Evolutionary conservation across 1,140 invertebrate genomes (phyloP), one percentile per base, ranked within the genome.

Genomic region (Akabosia matsudoensis): DNA sequence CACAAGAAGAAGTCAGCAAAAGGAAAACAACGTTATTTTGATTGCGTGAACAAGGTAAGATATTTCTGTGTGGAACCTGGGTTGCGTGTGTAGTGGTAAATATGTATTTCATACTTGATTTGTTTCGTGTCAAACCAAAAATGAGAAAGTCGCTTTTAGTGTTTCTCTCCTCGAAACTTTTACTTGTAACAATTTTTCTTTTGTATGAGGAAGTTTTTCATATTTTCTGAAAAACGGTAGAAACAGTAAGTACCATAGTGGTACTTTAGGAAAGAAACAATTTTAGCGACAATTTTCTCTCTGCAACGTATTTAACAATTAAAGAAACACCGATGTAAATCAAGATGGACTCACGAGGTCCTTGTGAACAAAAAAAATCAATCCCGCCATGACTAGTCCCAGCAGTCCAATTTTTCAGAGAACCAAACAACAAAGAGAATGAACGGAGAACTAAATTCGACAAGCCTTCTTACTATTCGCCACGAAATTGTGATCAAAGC

Each of bases 371-470:
- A 61, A n/a, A 67, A 67, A 67, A 67, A 67, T 28, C 7, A 30
- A 13, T 67, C 26, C 61, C 31, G 61, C 31, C 61, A 67, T 67
- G 61, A 30, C 3, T 7, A 30, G 61, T 67, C 61, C 61, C 61
- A 28, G 10, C 61, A 67, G 61, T 67, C 61, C 61, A 67, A 67
- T 67, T 67, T 67, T 67, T 67, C 28, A 67, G 7, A 67, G 61
- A n/a, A 28, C 7, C 28, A 45, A 45, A 45, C 7, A 18, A 45
- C 37, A 18, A 45, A 45, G 18, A 45, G 37, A 18, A 45, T 18
- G 18, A 45, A 45, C 37, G 18, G 7, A 45, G 7, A 45, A 45
- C 7, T 7, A 45, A 18, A 45, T 45, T 10, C 37, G 37, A 7
- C n/a, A n/a, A n/a, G n/a, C n/a, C n/a, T n/a, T n/a, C n/a, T n/a